Percentiles rank a stretch among this genome's conserved stretches.
Evolutionary conservation across 1,140 invertebrate genomes (phyloP).

Genomic region (Ostrea denselamellosa): DNA sequence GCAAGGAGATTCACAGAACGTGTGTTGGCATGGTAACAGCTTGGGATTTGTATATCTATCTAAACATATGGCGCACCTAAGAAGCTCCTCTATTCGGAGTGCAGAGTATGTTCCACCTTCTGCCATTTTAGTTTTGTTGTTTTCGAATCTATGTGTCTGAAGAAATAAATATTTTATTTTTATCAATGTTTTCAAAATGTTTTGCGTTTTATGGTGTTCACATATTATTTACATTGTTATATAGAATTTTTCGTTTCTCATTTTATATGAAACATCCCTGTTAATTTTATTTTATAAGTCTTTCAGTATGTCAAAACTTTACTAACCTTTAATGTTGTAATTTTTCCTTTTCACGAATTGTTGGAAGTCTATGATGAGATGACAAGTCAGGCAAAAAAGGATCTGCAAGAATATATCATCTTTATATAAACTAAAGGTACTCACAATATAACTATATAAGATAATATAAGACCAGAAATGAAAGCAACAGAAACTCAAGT

Average conservation of each 20-base stretch:
- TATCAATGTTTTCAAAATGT: background rate
- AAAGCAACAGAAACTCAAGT: too few species aligned
- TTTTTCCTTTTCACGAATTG: too few species aligned
- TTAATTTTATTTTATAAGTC: background rate
- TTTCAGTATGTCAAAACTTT: background rate
- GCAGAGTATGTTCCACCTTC: constrained; percentile 56
- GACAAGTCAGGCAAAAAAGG: too few species aligned
- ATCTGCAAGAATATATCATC: too few species aligned
- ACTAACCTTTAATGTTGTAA: background rate
- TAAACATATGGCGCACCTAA: constrained; percentile 98
- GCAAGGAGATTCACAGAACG: constrained; percentile 95
- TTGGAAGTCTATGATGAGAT: too few species aligned
- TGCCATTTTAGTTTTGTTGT: constrained; percentile 4
- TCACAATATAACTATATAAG: too few species aligned
- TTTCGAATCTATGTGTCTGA: background rate
- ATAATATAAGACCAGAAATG: too few species aligned
- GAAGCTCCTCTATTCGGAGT: constrained; percentile 93
- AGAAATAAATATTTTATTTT: background rate
- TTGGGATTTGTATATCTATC: constrained; percentile 98
- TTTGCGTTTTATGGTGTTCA: background rate
- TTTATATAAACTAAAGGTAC: too few species aligned
- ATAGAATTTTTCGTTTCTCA: background rate
- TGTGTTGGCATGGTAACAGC: constrained; percentile 99
- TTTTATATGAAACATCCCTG: background rate
- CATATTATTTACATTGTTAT: background rate